Base-by-base conservation (phyloP, 2,888 invertebrate genomes). In the Trissoscelio sp. region DNA sequence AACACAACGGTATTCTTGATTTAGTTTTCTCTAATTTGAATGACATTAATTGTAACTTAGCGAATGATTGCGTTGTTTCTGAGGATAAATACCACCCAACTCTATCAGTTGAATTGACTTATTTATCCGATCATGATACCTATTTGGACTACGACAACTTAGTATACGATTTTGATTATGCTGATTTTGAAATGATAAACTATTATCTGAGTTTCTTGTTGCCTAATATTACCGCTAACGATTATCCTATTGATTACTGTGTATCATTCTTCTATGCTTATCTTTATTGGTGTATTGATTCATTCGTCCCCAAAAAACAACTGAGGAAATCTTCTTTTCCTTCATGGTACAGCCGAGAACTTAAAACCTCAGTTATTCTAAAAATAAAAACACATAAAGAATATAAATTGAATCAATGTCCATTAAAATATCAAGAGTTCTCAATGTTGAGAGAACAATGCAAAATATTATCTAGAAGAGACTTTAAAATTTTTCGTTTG, bases 391-490 rank as follows among this genome's bases (percentile, higher is more conserved):
- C 11, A 14, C 46, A 46, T 16, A 46, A 46, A 46, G 46, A 46
- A 46, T 46, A 46, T 46, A 46, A 46, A 46, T 14, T 46, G 2
- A 18, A 18, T 18, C 14, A 5, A 5, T 46, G 16, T 16, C 46
- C 14, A 46, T 14, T 18, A 18, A 46, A 46, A 18, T 46, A 46
- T 46, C 14, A 14, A 4, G 46, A 46, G 11, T 46, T 46, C 46
- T 14, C 16, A 6, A 14, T 18, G 5, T 16, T 46, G 12, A 46
- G 16, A 18, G 2, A 18, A n/a, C 16, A 46, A n/a, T 46, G 46
- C 11, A 46, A 46, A 46, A 46, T 46, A 18, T 16, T 46, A 46
- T 46, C 46, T 46, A 14, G 46, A 18, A 14, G 46, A 46, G 46
- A 46, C 16, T 46, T 46, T 14, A 46, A 16, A 46, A 46, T n/a